Evolutionary conservation across 2,113 vertebrate genomes (phyloP).

Genomic region (Vidua chalybeata): DNA sequence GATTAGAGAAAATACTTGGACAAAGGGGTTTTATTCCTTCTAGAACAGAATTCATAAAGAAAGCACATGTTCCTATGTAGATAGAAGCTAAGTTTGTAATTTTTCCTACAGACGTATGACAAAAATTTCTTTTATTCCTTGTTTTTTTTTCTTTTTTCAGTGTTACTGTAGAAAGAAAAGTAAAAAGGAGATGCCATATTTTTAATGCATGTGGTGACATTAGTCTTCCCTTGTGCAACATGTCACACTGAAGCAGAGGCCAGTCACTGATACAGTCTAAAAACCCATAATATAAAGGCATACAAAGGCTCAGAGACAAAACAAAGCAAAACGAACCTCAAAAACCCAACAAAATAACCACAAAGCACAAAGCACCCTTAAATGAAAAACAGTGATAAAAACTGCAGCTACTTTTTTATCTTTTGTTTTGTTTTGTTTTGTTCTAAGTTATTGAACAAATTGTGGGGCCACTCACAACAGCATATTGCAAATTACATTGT

Average conservation of each 20-base stretch:
- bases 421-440: neutral
- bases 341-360: neutral
- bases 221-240: neutral
- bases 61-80: neutral
- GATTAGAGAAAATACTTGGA: neutral
- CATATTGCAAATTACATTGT: neutral
- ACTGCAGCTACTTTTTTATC: neutral
- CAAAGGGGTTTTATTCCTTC: neutral
- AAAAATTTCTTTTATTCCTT: too few relatives aligned
- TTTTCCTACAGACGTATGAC: neutral
- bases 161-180: neutral
- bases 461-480: neutral
- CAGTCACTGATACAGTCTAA: neutral
- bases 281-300: neutral
- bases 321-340: neutral
- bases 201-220: neutral
- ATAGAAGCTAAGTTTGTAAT: neutral
- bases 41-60: neutral
- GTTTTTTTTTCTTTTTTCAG: neutral
- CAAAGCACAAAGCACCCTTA: neutral
- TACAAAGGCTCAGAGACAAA: neutral
- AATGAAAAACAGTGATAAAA: neutral
- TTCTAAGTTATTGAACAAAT: neutral
- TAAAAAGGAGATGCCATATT: neutral
- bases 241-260: neutral